These are phyloP conservation scores for Pseudorectes ferrugineus DNA, from an alignment of 2,113 vertebrate species.

Conservation along the genomic window DNA sequence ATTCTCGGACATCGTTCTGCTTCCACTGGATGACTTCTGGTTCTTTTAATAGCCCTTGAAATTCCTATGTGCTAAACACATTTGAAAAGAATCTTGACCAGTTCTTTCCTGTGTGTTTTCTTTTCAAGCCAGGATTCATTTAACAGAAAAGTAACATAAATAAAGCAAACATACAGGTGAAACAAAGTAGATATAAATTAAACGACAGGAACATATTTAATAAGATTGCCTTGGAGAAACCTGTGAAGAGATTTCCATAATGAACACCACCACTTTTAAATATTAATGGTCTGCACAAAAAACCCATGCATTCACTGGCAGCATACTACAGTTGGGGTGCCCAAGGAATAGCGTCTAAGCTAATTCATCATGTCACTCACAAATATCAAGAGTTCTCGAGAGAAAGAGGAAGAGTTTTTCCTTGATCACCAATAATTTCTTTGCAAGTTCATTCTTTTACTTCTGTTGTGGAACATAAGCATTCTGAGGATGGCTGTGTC, in stretches of 20 bases:
- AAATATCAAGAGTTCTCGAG: background rate
- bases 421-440: background rate
- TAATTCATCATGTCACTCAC: background rate
- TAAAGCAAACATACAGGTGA: background rate
- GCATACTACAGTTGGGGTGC: background rate
- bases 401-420: background rate
- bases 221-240: background rate
- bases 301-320: background rate
- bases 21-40: background rate
- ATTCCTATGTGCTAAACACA: background rate
- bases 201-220: background rate
- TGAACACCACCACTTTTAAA: background rate
- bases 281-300: background rate
- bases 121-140: background rate
- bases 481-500: background rate
- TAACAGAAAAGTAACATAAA: background rate
- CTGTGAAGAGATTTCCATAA: background rate
- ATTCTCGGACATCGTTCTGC: background rate
- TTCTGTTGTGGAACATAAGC: background rate
- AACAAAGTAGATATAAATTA: background rate
- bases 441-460: background rate
- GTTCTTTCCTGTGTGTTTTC: background rate
- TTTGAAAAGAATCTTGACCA: background rate
- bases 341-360: background rate
- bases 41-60: slow-evolving; percentile 48